Evolutionary conservation across 2,888 invertebrate species (phyloP).

Genomic region (Thymelicus sylvestris): DNA sequence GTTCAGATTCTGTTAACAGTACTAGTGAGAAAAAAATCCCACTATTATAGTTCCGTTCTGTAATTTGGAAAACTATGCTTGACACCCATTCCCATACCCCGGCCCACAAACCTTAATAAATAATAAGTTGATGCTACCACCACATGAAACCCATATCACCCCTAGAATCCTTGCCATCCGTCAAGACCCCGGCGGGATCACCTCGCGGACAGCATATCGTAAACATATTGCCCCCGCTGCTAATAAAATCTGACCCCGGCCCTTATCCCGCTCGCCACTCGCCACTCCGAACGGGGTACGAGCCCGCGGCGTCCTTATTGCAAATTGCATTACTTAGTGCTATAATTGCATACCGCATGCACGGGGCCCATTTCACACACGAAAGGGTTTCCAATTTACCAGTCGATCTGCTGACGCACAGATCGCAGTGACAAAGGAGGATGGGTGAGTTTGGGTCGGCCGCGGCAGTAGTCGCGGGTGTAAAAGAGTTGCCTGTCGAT

Average conservation of each 20-base stretch:
- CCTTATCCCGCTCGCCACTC: slow-evolving; percentile 32
- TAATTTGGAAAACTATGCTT: no score
- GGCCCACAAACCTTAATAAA: no score
- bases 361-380: slow-evolving; percentile 38
- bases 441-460: background rate
- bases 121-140: background rate
- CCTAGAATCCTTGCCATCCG: slow-evolving; percentile 20
- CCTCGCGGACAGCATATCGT: slow-evolving; percentile 49
- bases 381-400: slow-evolving; percentile 42
- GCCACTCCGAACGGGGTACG: slow-evolving; percentile 13
- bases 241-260: slow-evolving; percentile 42
- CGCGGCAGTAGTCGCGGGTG: background rate
- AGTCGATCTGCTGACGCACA: background rate
- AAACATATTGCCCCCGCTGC: slow-evolving; percentile 52
- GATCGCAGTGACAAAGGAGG: background rate
- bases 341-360: background rate
- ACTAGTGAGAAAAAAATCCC: no score
- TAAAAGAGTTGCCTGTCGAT: slow-evolving; percentile 39
- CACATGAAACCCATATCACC: slow-evolving; percentile 1
- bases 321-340: background rate
- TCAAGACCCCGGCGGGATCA: slow-evolving; percentile 37
- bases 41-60: no score
- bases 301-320: background rate
- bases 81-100: no score
- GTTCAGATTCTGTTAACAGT: no score